Evolutionary conservation across 2,113 vertebrate species (phyloP), one percentile per base, ranked within the genome.

Genomic region (Dendrocopos noguchii): DNA sequence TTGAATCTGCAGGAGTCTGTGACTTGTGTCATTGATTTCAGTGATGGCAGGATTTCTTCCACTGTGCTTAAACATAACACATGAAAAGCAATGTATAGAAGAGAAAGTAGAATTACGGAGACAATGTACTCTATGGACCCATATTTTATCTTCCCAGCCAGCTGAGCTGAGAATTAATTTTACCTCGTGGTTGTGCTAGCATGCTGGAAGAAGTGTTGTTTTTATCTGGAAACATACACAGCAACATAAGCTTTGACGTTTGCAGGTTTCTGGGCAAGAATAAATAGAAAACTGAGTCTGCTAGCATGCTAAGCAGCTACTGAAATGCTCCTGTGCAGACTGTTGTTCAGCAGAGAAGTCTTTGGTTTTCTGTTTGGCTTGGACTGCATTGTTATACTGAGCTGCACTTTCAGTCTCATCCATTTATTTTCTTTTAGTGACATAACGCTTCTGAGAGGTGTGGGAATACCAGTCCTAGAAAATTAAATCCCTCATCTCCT

Each of bases 191-290:
- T 80, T 89, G 28, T 66, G 52, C 31, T 36, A 74, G 22, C 36
- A 46, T 74, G 33, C 44, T 87, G 64, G 24, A 91, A 77, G 78
- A 60, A 8, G 36, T 47, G 63, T 44, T 83, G 42, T 67, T 93
- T 89, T 17, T 70, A 56, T 56, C 75, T 68, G 71, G 84, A 89
- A 89, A 89, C 87, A 83, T 6, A 85, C 63, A 74, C 57, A 80
- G 59, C 60, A 91, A 72, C 57, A 64, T 19, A 80, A 89, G 16
- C 39, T 83, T 74, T 77, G 76, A 77, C 1, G 0, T 87, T 83
- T 60, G 47, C 53, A 50, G 50, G 87, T 85, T 95, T 93, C 72
- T 85, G 60, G 61, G 68, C 68, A 84, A 85, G 79, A 90, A 80
- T 57, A 93, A 87, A 91, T 39, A 94, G 79, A 91, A 90, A 93